phyloP scores from a whole-genome alignment of 2,797 vertebrate genomes.

The Pipistrellus pygmaeus region DNA sequence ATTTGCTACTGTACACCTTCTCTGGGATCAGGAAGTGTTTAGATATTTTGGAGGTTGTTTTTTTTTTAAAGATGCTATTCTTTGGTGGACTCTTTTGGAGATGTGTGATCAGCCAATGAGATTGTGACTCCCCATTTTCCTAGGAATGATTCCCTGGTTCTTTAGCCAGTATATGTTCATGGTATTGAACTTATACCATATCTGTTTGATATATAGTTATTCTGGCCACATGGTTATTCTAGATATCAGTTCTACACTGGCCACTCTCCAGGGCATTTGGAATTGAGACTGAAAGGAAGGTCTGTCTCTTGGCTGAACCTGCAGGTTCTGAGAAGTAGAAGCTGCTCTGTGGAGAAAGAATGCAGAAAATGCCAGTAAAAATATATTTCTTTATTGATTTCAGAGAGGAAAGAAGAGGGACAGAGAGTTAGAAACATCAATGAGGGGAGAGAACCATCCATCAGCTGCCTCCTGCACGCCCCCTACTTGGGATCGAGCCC shows the following conservation, averaged over 20 bases:
- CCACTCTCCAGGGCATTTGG: neutral
- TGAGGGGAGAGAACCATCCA: too few relatives aligned
- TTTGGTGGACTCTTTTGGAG: neutral
- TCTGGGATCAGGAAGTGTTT: neutral
- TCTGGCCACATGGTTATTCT: neutral
- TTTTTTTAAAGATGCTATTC: neutral
- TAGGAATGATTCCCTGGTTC: neutral
- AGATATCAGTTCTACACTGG: neutral
- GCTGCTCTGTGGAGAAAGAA: neutral
- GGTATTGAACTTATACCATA: too few relatives aligned
- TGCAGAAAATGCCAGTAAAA: neutral
- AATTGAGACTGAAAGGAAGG: neutral
- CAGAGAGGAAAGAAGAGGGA: too few relatives aligned
- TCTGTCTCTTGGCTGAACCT: neutral
- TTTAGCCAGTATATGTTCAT: neutral
- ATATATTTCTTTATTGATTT: too few relatives aligned
- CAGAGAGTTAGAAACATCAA: too few relatives aligned
- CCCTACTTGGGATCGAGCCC: too few relatives aligned
- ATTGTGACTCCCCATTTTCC: neutral
- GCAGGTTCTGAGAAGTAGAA: neutral
- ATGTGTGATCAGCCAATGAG: neutral
- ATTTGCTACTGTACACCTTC: neutral
- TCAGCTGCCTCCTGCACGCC: too few relatives aligned
- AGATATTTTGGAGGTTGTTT: neutral
- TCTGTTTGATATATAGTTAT: neutral